Percentiles rank a stretch among this genome's conserved stretches.
Conservation (phyloP, 2,797 vertebrate species). For the Rousettus madagascariensis region DNA sequence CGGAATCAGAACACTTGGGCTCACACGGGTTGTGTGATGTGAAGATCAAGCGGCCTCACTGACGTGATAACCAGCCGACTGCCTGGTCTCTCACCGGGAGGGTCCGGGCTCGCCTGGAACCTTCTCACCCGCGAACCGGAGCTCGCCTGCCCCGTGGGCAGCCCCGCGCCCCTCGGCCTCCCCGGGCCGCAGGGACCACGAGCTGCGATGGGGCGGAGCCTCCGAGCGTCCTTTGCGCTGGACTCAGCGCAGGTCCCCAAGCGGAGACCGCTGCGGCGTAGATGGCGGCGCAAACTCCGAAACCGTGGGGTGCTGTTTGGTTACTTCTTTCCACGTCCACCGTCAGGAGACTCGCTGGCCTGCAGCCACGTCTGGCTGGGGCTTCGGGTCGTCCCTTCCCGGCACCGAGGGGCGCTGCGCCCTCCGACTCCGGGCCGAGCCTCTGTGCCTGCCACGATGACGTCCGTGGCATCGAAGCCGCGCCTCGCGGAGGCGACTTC, state of each 20-base stretch:
- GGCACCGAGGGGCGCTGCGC: fast-evolving
- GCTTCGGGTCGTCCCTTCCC: too few relatives aligned
- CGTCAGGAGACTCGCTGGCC: background rate
- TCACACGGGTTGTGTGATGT: fast-evolving
- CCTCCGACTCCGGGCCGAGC: background rate
- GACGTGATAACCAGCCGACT: background rate
- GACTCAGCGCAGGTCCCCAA: too few relatives aligned
- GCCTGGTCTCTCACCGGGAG: fast-evolving
- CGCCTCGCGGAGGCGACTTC: too few relatives aligned
- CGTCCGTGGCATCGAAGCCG: background rate
- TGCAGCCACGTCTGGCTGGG: fast-evolving
- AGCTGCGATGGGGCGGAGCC: too few relatives aligned
- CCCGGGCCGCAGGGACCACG: too few relatives aligned
- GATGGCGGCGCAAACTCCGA: background rate
- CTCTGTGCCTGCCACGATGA: background rate
- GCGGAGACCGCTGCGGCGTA: fast-evolving
- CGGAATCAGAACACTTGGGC: background rate
- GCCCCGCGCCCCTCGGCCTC: too few relatives aligned
- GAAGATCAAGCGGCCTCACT: background rate
- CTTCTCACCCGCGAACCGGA: background rate
- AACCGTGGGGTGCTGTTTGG: too few relatives aligned
- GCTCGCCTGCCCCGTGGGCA: too few relatives aligned
- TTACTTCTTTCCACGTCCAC: fast-evolving
- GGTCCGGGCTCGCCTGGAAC: too few relatives aligned
- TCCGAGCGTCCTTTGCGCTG: fast-evolving